These are phyloP conservation scores for Drosophila borealis DNA, from an alignment of 2,888 invertebrate species.

Conservation along the genomic window DNA sequence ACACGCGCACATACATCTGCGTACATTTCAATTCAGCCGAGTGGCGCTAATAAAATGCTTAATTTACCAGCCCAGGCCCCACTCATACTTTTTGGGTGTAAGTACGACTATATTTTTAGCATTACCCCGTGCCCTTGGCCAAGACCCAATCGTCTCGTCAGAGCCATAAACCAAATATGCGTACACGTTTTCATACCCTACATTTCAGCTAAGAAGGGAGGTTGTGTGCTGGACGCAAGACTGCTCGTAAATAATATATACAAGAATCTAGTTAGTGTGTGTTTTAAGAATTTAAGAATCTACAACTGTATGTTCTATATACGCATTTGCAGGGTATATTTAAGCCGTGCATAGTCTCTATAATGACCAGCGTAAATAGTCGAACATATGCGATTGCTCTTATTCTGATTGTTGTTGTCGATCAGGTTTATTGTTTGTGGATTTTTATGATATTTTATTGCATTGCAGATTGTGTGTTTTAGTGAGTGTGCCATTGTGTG, in stretches of 20 bases:
- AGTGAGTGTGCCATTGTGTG: background rate
- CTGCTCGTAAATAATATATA: background rate
- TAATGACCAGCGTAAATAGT: background rate
- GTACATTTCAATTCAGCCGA: constrained; percentile 44
- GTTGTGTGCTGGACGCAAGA: background rate
- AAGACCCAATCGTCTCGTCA: constrained; percentile 19
- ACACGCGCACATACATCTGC: constrained; percentile 17
- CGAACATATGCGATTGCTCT: constrained; percentile 33
- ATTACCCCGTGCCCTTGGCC: constrained; percentile 20
- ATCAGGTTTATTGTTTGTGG: constrained; percentile 52
- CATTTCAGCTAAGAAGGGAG: background rate
- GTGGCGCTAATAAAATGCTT: constrained; percentile 73
- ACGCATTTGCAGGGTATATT: constrained; percentile 16
- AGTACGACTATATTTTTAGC: constrained; percentile 25
- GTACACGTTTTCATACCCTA: constrained; percentile 20
- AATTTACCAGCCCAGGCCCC: constrained; percentile 60
- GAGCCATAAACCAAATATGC: constrained; percentile 34
- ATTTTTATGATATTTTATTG: constrained; percentile 66
- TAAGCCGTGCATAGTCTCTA: background rate
- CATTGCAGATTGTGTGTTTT: constrained; percentile 13
- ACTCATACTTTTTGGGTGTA: constrained; percentile 8
- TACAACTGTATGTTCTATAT: too few relatives aligned
- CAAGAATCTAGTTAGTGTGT: background rate
- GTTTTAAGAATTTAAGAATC: background rate
- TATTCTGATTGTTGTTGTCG: constrained; percentile 17